Base-by-base conservation (phyloP, 2,797 vertebrate species). In the Dipus sagitta region DNA sequence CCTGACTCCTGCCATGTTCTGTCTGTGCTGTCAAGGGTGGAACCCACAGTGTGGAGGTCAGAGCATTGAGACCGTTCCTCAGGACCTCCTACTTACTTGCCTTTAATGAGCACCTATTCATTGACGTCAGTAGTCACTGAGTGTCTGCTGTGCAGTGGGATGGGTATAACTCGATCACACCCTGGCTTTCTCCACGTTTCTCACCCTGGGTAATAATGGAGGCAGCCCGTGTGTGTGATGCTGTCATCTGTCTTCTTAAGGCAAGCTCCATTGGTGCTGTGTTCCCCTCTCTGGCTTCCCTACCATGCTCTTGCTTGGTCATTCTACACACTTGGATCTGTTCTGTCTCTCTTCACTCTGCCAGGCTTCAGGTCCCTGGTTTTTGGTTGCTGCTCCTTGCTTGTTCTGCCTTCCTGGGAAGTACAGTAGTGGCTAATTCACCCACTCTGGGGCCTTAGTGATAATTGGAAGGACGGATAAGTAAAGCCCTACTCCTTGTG, bases 21-120 rank as follows among this genome's bases (percentile, higher is more conserved):
- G 24, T 28, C 72, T 42, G 2, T 60, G 74, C 94, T 52, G 10
- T 95, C 71, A 78, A 77, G 18, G 38, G 28, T 70, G 86, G 28
- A 8, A 71, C 30, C 47, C 2, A 15, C 3, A 34, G 12, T 60
- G 18, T 65, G 70, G 68, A 91, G 30, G n/a, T 65, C 10, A 58
- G 65, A 60, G 20, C 60, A 3, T 13, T 38, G 80, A 83, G 76
- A 38, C 32, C 10, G 23, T 34, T 86, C 52, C 75, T n/a, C 24
- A 65, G 58, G 47, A 24, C 72, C n/a, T 67, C 30, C 28, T 71
- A 23, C 11, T 28, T 71, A 23, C 11, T 54, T 30, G 64, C 82
- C 62, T 42, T 26, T 68, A 80, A 52, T 93, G 62, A 75, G 28
- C 64, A 24, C 79, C 18, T 67, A 21, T 20, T 34, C 34, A 71